A percentile compares a stretch with the other conserved stretches of the same genome.
phyloP scores from a whole-genome alignment of 2,113 vertebrate species.

The Osmerus mordax region DNA sequence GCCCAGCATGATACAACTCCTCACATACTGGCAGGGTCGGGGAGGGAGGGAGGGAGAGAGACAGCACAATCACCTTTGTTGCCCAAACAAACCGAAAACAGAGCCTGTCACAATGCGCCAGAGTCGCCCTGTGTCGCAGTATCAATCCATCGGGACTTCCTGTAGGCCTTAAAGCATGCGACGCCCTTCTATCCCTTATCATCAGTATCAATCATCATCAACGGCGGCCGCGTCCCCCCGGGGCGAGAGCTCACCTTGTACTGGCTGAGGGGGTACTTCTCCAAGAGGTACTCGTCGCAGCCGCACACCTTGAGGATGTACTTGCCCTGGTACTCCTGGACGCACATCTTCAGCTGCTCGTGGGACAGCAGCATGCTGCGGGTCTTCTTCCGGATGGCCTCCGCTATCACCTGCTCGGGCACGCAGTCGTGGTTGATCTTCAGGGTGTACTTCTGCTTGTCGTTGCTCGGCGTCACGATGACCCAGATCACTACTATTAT shows the following conservation, averaged over 20 bases:
- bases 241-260: conserved; percentile 83
- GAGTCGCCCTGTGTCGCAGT: too few species aligned
- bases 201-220: too few species aligned
- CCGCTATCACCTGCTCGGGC: conserved; percentile 97
- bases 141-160: too few species aligned
- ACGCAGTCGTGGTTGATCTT: conserved; percentile 98
- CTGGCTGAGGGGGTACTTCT: conserved; percentile 97
- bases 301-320: conserved; percentile 99
- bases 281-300: conserved; percentile 96
- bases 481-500: conserved; percentile 99
- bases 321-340: conserved; percentile 98
- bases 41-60: not conserved
- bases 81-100: too few species aligned
- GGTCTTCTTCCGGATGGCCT: conserved; percentile 97
- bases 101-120: too few species aligned
- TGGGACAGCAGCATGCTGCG: conserved; percentile 95
- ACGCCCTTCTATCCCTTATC: too few species aligned
- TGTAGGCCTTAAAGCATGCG: too few species aligned
- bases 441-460: conserved; percentile 97
- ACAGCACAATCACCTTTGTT: not conserved
- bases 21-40: conserved; percentile 80
- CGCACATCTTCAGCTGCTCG: conserved; percentile 96
- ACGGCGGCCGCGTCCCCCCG: not conserved
- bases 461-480: conserved; percentile 96
- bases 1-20: conserved; percentile 97